Conservation (phyloP, 2,113 vertebrate genomes). For the Dicerorhinus sumatrensis region DNA sequence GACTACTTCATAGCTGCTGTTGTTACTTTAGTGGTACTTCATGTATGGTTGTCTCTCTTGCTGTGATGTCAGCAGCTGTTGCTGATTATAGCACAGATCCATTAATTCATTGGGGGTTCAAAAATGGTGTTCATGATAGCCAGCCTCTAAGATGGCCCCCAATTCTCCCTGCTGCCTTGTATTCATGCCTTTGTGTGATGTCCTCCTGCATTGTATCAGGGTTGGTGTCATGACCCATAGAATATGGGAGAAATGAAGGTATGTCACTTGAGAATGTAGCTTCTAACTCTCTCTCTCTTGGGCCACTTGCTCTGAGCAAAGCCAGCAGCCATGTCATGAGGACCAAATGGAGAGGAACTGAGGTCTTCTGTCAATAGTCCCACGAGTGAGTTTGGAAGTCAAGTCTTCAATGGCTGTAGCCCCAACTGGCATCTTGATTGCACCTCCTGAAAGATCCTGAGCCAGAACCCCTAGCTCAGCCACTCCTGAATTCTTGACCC, state of each 20-base stretch:
- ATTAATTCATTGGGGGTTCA: not conserved
- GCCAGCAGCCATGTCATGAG: not conserved
- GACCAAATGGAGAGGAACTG: not conserved
- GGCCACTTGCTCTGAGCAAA: not conserved
- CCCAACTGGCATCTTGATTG: not conserved
- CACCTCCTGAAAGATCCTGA: not conserved
- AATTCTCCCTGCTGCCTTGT: not conserved
- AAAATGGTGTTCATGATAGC: not conserved
- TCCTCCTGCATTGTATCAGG: not conserved
- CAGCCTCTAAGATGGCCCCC: not conserved
- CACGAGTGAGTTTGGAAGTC: not conserved
- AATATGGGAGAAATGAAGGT: not conserved
- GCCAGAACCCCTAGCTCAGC: not conserved
- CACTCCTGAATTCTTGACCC: not conserved
- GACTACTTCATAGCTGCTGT: not conserved
- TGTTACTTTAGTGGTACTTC: not conserved
- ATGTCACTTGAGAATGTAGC: not conserved
- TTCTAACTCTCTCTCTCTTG: not conserved
- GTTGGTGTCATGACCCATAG: not conserved
- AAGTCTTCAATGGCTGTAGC: not conserved
- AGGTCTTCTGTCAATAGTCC: not conserved
- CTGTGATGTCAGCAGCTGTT: not conserved
- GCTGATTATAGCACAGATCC: not conserved
- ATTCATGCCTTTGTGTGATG: not conserved
- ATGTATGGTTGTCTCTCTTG: not conserved